Base-by-base conservation (phyloP, 2,113 vertebrate genomes). In the Odontesthes bonariensis region DNA sequence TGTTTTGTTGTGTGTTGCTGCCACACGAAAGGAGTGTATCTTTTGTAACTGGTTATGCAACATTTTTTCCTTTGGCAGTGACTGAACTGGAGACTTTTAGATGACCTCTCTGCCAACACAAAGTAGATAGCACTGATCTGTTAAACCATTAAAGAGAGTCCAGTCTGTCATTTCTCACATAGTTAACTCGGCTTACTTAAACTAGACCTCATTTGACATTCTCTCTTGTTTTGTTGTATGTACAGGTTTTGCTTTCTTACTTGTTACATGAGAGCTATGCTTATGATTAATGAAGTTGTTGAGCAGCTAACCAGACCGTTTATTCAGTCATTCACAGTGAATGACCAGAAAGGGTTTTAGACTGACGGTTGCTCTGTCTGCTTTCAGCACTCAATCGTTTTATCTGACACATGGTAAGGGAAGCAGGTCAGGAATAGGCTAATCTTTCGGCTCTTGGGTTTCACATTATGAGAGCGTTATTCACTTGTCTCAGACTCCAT, bases 381-480 rank as follows among this genome's bases (percentile, higher is more conserved):
- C 44, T 79, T 40, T 75, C 33, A 47, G 23, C 65, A 42, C 53
- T 63, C 77, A 62, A 16, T 87, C 27, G 68, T 83, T 82, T 73
- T 49, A 42, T 75, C 47, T 58, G 57, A 79, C 79, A 83, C 70
- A 69, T 75, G 84, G 87, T 67, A 66, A 70, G 73, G 75, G 81
- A 86, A 84, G 79, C 80, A 20, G 74, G 78, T 85, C 73, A 73
- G 67, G 23, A 68, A 77, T 69, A 69, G 82, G 76, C 79, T 81
- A 86, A 84, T 84, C 85, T 73, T 85, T 86, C 38, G 6, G 56
- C 70, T 78, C 88, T 92, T 79, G 6, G 72, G 85, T 93, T 89
- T 87, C 90, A 82, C 72, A 73, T 85, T 62, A 85, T 85, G 75
- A 79, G 70, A 84, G 60, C 19, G 81, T 88, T 89, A 87, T 86